Evolutionary conservation across 2,113 vertebrate genomes (phyloP), one percentile per base, ranked within the genome.

Genomic region (Platysternon megacephalum): DNA sequence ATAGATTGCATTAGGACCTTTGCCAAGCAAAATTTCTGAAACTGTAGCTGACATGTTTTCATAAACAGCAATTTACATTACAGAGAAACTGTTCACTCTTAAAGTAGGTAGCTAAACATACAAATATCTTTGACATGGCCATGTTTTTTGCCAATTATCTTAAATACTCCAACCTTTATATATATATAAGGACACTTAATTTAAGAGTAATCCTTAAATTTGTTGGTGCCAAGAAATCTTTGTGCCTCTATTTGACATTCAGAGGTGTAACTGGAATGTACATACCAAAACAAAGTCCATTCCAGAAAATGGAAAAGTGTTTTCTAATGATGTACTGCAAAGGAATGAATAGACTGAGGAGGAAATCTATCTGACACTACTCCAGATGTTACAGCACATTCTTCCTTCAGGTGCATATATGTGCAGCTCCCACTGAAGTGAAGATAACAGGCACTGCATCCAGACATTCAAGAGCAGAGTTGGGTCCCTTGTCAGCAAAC

Each of bases 281-380:
- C 44, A 39, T 84, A 56, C 58, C n/a, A 88, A 88, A 95, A 87
- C 76, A 88, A 51, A 87, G 44, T 88, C 53, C 0, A 1, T 84
- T 42, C 79, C 93, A 90, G 58, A 76, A 96, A 95, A 1, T 2
- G 88, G 83, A 87, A 81, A 51, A 84, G 19, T 0, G 94, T 53
- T 93, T 92, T 44, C 13, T 85, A 96, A 82, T 92, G 92, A 92
- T 89, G 84, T 93, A 86, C 52, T 85, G 58, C 88, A 93, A 94
- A 55, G 83, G 65, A 39, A 89, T 94, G 91, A 90, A n/a, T 91
- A 95, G 48, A 52, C 48, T 78, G 49, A 61, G 82, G 51, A 91
- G 55, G 94, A 93, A 93, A 12, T 92, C 58, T 93, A 46, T 88
- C 85, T 92, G 88, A 80, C 4, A 17, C 8, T 88, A 87, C 87